Evolutionary conservation across 2,888 invertebrate genomes (phyloP).

Genomic region (Meiosimyza decipiens): DNA sequence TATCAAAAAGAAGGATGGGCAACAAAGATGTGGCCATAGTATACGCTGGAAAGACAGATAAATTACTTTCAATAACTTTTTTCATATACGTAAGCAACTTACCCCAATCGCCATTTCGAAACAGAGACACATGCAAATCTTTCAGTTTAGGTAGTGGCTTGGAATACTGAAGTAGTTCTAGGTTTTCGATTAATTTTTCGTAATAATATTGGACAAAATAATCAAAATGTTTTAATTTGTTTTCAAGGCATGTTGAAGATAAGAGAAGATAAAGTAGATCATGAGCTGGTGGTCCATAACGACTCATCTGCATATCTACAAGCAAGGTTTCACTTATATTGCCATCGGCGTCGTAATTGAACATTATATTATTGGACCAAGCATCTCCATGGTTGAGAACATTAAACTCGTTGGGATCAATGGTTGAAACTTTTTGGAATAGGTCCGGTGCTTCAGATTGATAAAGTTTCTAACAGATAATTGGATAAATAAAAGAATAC

Average conservation of each 20-base stretch:
- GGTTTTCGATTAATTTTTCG: slow-evolving; percentile 50
- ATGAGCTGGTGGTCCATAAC: slow-evolving; percentile 60
- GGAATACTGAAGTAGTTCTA: slow-evolving; percentile 52
- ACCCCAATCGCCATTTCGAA: slow-evolving; percentile 57
- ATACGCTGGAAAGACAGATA: slow-evolving; percentile 45
- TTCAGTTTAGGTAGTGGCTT: slow-evolving; percentile 52
- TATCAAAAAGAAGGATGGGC: slow-evolving; percentile 52
- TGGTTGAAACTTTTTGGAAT: slow-evolving; percentile 48
- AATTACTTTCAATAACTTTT: background rate
- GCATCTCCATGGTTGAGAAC: slow-evolving; percentile 62
- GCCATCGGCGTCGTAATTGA: slow-evolving; percentile 51
- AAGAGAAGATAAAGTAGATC: slow-evolving; percentile 60
- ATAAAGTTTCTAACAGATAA: slow-evolving; percentile 44
- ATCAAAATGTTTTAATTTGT: slow-evolving; percentile 57
- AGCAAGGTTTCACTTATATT: slow-evolving; percentile 53
- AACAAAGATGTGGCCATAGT: slow-evolving; percentile 46
- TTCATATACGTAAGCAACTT: slow-evolving; percentile 21
- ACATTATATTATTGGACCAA: slow-evolving; percentile 63
- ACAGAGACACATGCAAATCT: slow-evolving; percentile 52
- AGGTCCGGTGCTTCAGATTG: slow-evolving; percentile 45
- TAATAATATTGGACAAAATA: slow-evolving; percentile 58
- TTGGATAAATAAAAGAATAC: background rate
- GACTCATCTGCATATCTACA: slow-evolving; percentile 60
- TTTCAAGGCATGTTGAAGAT: slow-evolving; percentile 53
- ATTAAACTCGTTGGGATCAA: slow-evolving; percentile 42